phyloP scores from a whole-genome alignment of 1,140 invertebrate species.

The Dryas iulia region DNA sequence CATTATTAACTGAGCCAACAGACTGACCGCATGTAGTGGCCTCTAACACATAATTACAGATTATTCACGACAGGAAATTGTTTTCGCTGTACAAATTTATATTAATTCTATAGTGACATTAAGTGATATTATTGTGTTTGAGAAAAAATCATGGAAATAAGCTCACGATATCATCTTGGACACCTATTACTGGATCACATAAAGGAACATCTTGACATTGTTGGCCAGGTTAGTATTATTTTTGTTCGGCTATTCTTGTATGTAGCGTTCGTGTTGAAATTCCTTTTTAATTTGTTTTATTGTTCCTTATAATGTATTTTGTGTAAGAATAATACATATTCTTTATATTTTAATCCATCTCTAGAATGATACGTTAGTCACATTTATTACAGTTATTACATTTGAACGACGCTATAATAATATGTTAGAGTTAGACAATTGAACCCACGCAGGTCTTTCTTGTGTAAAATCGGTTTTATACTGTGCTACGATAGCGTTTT shows the following conservation, averaged over 20 bases:
- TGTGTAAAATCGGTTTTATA: no score
- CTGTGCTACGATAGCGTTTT: no score
- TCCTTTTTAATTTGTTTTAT: no score
- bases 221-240: conserved; percentile 44
- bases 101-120: background rate
- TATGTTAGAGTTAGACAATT: no score
- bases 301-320: no score
- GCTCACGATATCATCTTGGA: conserved; percentile 39
- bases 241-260: conserved; percentile 4
- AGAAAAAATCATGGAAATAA: background rate
- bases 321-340: no score
- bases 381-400: background rate
- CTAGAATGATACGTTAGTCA: no score
- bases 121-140: background rate
- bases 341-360: no score
- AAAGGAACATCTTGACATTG: conserved; percentile 21
- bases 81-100: background rate
- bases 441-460: no score
- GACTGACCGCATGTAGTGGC: background rate
- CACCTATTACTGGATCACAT: conserved; percentile 39
- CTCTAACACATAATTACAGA: background rate
- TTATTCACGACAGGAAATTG: background rate
- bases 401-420: no score
- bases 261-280: no score
- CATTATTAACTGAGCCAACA: background rate